Percentiles rank a stretch among this genome's conserved stretches.
Conservation (phyloP, 2,113 vertebrate species). For the Archilochus colubris region DNA sequence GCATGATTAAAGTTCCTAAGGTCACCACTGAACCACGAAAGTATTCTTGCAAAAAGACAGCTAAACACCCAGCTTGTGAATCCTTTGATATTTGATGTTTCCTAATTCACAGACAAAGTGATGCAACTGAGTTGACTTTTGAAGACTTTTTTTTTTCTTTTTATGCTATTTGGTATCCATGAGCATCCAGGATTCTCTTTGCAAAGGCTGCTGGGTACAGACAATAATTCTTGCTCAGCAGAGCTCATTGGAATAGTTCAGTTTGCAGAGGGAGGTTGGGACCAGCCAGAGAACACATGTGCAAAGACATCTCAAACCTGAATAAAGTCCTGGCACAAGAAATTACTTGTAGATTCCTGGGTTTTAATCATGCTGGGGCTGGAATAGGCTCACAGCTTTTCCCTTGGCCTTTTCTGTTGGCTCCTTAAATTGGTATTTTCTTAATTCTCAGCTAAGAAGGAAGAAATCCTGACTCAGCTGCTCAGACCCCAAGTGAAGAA, state of each 20-base stretch:
- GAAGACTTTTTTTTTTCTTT: too few species aligned
- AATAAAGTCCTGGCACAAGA: background rate
- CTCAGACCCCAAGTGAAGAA: background rate
- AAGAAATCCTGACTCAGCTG: conserved; percentile 2
- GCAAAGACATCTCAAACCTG: background rate
- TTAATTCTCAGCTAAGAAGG: background rate
- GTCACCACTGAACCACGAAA: background rate
- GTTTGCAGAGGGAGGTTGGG: background rate
- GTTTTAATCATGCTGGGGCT: background rate
- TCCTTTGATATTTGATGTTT: background rate
- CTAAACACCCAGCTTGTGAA: background rate
- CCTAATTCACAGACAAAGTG: fast-evolving
- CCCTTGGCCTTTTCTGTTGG: background rate
- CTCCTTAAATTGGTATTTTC: background rate
- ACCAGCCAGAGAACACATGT: background rate
- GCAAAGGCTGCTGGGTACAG: background rate
- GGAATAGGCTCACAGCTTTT: background rate
- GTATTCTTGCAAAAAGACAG: background rate
- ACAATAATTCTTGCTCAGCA: fast-evolving
- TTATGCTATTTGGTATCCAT: background rate
- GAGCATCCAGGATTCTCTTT: background rate
- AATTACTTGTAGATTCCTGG: background rate
- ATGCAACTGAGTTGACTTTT: background rate
- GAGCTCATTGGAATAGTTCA: background rate
- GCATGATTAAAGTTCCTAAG: background rate